phyloP scores from a whole-genome alignment of 2,113 vertebrate species.

The Phyllostomus hastatus region DNA sequence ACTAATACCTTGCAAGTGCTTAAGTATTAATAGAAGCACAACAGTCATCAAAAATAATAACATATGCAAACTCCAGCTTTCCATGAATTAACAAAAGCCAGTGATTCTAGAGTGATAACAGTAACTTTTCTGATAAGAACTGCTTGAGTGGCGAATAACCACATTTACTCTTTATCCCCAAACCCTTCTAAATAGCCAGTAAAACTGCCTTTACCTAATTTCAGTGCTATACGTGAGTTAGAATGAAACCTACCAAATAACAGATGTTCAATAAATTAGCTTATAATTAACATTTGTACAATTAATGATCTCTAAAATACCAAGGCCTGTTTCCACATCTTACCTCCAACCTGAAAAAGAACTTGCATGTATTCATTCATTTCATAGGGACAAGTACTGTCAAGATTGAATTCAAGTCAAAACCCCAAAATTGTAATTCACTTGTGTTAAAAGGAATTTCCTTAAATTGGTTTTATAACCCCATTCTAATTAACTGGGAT shows the following conservation, averaged over 20 bases:
- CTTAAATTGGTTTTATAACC: not conserved
- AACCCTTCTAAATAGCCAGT: not conserved
- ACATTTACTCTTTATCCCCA: not conserved
- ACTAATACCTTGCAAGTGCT: not conserved
- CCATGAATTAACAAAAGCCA: not conserved
- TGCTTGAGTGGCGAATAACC: not conserved
- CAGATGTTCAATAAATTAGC: not conserved
- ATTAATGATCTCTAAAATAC: not conserved
- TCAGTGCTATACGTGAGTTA: not conserved
- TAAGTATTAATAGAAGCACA: not conserved
- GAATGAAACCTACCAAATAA: not conserved
- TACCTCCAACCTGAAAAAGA: not conserved
- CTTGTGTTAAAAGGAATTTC: slow-evolving; percentile 3
- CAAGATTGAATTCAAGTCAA: slow-evolving; percentile 36
- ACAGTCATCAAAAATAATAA: not conserved
- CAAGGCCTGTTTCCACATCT: not conserved
- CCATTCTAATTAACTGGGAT: not conserved
- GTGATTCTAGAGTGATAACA: not conserved
- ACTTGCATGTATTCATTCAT: slow-evolving; percentile 17
- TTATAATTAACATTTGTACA: not conserved
- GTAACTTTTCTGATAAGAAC: not conserved
- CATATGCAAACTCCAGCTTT: not conserved
- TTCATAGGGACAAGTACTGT: not conserved
- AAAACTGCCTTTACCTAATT: not conserved
- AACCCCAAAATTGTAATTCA: not conserved